Percentiles rank a stretch among this genome's conserved stretches.
Evolutionary conservation across 2,113 vertebrate species (phyloP).

Genomic region (Brachyhypopomus occidentalis): DNA sequence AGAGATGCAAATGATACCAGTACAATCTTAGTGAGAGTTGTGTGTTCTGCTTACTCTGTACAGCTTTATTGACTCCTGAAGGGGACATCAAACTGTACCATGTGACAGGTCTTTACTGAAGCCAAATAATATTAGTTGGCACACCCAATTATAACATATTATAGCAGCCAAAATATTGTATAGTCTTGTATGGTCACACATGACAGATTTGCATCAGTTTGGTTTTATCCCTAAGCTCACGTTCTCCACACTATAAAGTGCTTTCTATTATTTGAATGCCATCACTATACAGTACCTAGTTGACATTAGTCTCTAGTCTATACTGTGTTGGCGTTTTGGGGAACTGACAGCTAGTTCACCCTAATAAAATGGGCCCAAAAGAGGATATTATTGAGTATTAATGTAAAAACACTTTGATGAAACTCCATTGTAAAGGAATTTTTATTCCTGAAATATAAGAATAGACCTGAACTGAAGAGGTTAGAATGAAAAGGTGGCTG

Average conservation of each 20-base stretch:
- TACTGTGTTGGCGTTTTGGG: neutral
- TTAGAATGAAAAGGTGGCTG: constrained; percentile 1
- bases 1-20: neutral
- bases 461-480: neutral
- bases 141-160: neutral
- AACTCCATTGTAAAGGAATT: neutral
- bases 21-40: neutral
- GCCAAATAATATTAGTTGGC: neutral
- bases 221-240: constrained; percentile 14
- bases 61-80: neutral
- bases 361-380: neutral
- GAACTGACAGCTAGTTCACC: neutral
- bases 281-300: constrained; percentile 1
- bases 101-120: neutral
- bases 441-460: neutral
- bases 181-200: neutral
- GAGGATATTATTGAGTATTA: neutral
- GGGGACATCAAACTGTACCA: neutral
- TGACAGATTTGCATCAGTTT: neutral
- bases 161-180: neutral
- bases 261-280: constrained; percentile 43
- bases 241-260: constrained; percentile 4
- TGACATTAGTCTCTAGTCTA: neutral
- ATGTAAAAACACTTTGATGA: neutral
- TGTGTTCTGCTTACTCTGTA: too few relatives aligned